phyloP scores from a whole-genome alignment of 2,888 invertebrate species.

The Coremacera marginata region DNA sequence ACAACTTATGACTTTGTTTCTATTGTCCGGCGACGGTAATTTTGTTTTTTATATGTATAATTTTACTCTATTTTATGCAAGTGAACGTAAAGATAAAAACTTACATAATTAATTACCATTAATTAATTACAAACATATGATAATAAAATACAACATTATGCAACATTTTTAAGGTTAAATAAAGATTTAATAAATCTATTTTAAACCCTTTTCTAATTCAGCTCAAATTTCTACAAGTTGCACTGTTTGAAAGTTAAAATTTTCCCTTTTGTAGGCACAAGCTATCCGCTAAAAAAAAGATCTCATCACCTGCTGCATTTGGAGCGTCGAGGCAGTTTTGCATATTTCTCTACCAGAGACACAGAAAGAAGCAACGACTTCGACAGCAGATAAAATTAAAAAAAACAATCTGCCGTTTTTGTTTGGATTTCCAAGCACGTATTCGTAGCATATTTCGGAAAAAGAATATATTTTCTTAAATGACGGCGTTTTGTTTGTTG shows the following conservation, averaged over 20 bases:
- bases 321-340: conserved; percentile 40
- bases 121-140: conserved; percentile 8
- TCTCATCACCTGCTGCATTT: not conserved
- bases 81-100: conserved; percentile 30
- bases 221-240: too few relatives aligned
- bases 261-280: too few relatives aligned
- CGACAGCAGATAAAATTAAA: not conserved
- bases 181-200: conserved; percentile 37
- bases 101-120: conserved; percentile 25
- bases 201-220: not conserved
- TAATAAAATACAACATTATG: not conserved
- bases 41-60: not conserved
- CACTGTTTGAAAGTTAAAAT: too few relatives aligned
- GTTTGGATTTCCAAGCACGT: conserved; percentile 1
- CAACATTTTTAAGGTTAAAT: conserved; percentile 39
- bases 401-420: not conserved
- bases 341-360: conserved; percentile 63
- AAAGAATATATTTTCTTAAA: not conserved
- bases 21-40: not conserved
- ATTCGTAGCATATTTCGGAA: not conserved
- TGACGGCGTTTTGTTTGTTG: not conserved
- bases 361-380: conserved; percentile 50
- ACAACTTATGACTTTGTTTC: conserved; percentile 28
- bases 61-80: conserved; percentile 40
- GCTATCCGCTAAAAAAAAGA: not conserved